Evolutionary conservation across 2,888 invertebrate species (phyloP), one percentile per base, ranked within the genome.

Genomic region (Auanema sp.): DNA sequence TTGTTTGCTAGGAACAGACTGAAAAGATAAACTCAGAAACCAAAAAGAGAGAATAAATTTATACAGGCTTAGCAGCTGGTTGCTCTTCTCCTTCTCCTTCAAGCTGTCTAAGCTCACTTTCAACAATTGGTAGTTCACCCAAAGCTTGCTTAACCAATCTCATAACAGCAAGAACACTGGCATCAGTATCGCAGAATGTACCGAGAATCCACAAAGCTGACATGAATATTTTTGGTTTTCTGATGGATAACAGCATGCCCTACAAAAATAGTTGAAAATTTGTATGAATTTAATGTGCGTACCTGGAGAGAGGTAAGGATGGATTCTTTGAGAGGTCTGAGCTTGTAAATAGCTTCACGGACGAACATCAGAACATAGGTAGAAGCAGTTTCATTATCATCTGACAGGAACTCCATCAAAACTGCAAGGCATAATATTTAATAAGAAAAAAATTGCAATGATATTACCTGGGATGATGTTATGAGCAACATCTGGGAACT

Each of bases 141-240:
- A 83, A 58, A 16, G 83, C 71, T 18, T 68, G 62, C 49, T 81
- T 79, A 51, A 84, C 66, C 25, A 83, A 67, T 40, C 60, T 58
- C 51, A 80, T 69, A 8, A 82, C 77, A 33, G 76, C 74, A 10
- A 64, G 54, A 50, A 80, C 72, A 23, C 74, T 54, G 21, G 89
- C 88, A 25, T 89, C 87, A 0, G 89, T 88, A 64, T 90, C 90
- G 1, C 94, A 92, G 85, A 94, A 99, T 85, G 98, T 96, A 5
- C 97, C 97, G 65, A 96, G 87, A 81, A 99, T 92, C 98, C 98
- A 99, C 60, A 98, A 87, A 1, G 96, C 93, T 0, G 93, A 91
- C 66, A 96, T 90, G 78, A 93, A 92, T 33, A 94, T 91, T 87
- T 91, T 92, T 3, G 92, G 90, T n/a, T 92, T 91, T 77, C 91